Percentiles rank a stretch among this genome's conserved stretches.
Conservation (phyloP, 2,888 invertebrate genomes). For the Torymus auratus region DNA sequence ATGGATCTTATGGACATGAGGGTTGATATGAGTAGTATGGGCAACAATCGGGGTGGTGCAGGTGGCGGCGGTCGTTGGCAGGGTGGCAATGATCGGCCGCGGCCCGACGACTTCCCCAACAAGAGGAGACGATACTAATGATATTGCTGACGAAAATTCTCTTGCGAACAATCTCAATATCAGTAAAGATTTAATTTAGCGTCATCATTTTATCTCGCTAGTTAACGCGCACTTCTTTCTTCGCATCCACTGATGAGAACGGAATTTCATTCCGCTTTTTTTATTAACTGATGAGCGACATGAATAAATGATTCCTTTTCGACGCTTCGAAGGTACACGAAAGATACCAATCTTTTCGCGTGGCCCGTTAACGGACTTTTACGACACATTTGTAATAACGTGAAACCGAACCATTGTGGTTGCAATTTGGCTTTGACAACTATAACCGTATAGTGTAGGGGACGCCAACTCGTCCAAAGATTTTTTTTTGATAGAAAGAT, state of each 20-base stretch:
- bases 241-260: too few relatives aligned
- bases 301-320: not conserved
- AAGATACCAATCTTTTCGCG: not conserved
- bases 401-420: not conserved
- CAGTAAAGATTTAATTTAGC: too few relatives aligned
- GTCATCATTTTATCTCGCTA: too few relatives aligned
- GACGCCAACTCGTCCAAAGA: not conserved
- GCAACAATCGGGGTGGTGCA: conserved; percentile 60
- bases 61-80: conserved; percentile 74
- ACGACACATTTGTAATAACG: not conserved
- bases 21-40: conserved; percentile 73
- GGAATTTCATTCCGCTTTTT: not conserved
- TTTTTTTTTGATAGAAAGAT: not conserved
- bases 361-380: not conserved
- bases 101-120: conserved; percentile 82
- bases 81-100: conserved; percentile 78
- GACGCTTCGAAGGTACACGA: conserved; percentile 23
- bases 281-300: not conserved
- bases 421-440: not conserved
- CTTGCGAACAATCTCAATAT: too few relatives aligned
- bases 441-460: not conserved
- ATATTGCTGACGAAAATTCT: not conserved
- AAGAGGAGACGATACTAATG: conserved; percentile 81
- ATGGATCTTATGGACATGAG: conserved; percentile 77
- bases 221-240: too few relatives aligned